Percentiles rank a stretch among this genome's conserved stretches.
Conservation (phyloP, 92 coral and sea anemone species). For the Bergia sp. region DNA sequence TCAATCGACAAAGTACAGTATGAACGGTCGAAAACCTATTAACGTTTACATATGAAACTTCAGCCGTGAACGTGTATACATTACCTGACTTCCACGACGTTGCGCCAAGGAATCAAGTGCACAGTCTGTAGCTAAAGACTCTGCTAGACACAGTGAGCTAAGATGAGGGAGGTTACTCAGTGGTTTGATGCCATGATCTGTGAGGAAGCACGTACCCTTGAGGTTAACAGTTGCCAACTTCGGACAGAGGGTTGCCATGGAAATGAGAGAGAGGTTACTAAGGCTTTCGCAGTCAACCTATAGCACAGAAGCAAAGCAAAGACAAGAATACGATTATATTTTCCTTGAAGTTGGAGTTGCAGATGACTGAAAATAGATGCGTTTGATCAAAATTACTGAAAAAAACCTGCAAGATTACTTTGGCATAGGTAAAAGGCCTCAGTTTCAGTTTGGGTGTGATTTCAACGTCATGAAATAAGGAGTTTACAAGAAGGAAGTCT, state of each 20-base stretch:
- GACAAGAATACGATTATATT: too few species aligned
- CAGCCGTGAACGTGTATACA: not conserved
- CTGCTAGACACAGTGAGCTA: slow-evolving; percentile 71
- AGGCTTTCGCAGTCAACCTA: slow-evolving; percentile 80
- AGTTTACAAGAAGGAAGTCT: too few species aligned
- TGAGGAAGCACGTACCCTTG: slow-evolving; percentile 73
- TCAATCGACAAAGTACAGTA: too few species aligned
- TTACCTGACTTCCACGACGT: slow-evolving; percentile 64
- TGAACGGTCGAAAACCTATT: too few species aligned
- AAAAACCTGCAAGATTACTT: too few species aligned
- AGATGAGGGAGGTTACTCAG: slow-evolving; percentile 51
- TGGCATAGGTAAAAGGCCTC: too few species aligned
- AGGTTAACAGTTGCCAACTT: slow-evolving; percentile 65
- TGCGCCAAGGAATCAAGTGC: slow-evolving; percentile 62
- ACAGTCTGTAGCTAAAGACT: slow-evolving; percentile 67
- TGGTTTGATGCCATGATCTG: slow-evolving; percentile 76
- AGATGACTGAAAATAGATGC: too few species aligned
- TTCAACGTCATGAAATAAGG: too few species aligned
- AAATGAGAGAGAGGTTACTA: slow-evolving; percentile 53
- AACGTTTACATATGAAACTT: not conserved
- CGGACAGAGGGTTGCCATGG: slow-evolving; percentile 70
- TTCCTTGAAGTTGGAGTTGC: too few species aligned
- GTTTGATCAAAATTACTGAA: too few species aligned
- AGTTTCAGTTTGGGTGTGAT: too few species aligned
- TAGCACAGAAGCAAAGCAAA: not conserved